Conservation (phyloP, 2,113 vertebrate genomes). For the Oreochromis niloticus region DNA sequence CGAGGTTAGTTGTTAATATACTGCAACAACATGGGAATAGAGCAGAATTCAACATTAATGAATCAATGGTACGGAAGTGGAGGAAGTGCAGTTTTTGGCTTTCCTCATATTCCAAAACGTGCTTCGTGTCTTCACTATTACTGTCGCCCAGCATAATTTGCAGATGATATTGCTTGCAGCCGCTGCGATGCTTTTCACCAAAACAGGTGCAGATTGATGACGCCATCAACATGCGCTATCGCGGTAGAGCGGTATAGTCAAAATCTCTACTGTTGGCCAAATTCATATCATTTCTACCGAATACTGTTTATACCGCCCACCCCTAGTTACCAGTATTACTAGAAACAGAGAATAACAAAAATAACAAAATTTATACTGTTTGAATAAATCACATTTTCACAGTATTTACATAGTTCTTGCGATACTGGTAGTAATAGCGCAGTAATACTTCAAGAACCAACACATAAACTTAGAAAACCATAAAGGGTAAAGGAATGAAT, state of each 20-base stretch:
- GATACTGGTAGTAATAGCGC: neutral
- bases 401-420: neutral
- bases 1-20: neutral
- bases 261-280: neutral
- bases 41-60: neutral
- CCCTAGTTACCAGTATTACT: neutral
- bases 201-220: neutral
- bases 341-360: neutral
- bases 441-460: neutral
- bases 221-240: neutral
- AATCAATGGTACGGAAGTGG: fast-evolving
- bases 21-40: neutral
- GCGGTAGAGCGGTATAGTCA: fast-evolving
- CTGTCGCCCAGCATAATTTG: neutral
- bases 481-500: neutral
- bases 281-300: neutral
- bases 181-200: neutral
- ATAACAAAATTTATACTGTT: neutral
- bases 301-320: neutral
- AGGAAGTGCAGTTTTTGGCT: fast-evolving
- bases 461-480: neutral
- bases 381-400: neutral
- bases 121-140: fast-evolving
- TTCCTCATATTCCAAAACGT: neutral
- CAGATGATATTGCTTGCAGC: neutral